Base-by-base conservation (phyloP, 2,797 vertebrate genomes). In the Sebastes itinus region DNA sequence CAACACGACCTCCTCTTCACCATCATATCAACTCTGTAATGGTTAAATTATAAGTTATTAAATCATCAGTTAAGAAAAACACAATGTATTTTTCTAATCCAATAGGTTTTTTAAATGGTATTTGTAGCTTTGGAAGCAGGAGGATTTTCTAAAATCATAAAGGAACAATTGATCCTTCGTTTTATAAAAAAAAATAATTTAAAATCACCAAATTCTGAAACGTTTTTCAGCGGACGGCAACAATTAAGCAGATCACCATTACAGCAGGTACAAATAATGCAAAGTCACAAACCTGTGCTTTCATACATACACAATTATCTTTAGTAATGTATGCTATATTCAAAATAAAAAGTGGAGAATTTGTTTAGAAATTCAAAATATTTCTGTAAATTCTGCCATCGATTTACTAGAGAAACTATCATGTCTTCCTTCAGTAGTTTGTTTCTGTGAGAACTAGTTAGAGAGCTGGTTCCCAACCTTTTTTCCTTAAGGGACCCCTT, bases 401-500 rank as follows among this genome's bases (percentile, higher is more conserved):
- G n/a, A 10, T 58, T 81, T 63, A 10, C 25, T 5, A 6, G 13
- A 28, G 28, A 68, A 22, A 55, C 66, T n/a, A 66, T 79, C 8
- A 59, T 16, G 5, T 62, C 6, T 35, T 75, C 28, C 16, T 75
- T 74, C 46, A 78, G 8, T 61, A 22, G 20, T 74, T 27, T 62
- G 33, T 80, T 72, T 72, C 32, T 70, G 38, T 70, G 32, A 70
- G 55, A 81, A 66, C 63, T 42, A 67, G 77, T 80, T 38, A 64
- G 52, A 33, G 10, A 28, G 13, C 1, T 81, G 77, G 76, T 46
- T 18, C 79, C 81, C 73, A 73, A 85, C 86, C 16, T 46, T 46
- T 46, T 46, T 7, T 35, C 42, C 42, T 46, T 46, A 46, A 16
- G 14, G 14, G 6, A 46, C 14, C 42, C 6, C 14, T 18, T 7